Conservation (phyloP, 2,113 vertebrate genomes). For the Nibea coibor region DNA sequence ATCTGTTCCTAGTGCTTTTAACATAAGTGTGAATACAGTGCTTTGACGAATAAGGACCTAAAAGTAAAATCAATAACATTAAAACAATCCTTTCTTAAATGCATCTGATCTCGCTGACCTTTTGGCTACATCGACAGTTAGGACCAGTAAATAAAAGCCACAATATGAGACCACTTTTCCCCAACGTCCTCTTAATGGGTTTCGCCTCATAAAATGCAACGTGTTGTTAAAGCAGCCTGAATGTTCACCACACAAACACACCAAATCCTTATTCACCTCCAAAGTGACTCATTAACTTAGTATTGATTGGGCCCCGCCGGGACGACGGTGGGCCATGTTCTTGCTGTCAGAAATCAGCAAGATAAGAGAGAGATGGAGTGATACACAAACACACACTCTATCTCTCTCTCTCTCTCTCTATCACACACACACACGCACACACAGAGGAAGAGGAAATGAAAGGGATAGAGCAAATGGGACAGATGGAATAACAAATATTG, state of each 20-base stretch:
- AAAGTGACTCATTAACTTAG: conserved; percentile 69
- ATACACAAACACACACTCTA: no score
- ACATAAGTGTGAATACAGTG: neutral
- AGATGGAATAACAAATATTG: neutral
- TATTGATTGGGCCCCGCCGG: conserved; percentile 57
- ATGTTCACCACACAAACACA: conserved; percentile 27
- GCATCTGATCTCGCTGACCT: conserved; percentile 35
- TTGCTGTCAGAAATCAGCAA: conserved; percentile 65
- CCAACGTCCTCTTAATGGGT: conserved; percentile 22
- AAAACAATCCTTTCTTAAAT: conserved; percentile 28
- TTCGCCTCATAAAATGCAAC: conserved; percentile 41
- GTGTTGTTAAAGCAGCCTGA: conserved; percentile 30
- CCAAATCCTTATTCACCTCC: conserved; percentile 35
- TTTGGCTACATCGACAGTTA: conserved; percentile 14
- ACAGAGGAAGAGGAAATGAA: conserved; percentile 42
- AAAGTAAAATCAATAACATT: conserved; percentile 35
- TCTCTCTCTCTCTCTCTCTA: no score
- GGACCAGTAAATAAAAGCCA: conserved; percentile 43
- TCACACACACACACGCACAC: no score
- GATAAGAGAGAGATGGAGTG: conserved; percentile 28
- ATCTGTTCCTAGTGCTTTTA: neutral
- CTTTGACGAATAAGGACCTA: conserved; percentile 30
- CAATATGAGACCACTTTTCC: neutral
- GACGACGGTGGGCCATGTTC: conserved; percentile 50
- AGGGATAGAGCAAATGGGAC: conserved; percentile 34